Base-by-base conservation (phyloP, 2,888 invertebrate genomes). In the Herminia tarsipennalis region DNA sequence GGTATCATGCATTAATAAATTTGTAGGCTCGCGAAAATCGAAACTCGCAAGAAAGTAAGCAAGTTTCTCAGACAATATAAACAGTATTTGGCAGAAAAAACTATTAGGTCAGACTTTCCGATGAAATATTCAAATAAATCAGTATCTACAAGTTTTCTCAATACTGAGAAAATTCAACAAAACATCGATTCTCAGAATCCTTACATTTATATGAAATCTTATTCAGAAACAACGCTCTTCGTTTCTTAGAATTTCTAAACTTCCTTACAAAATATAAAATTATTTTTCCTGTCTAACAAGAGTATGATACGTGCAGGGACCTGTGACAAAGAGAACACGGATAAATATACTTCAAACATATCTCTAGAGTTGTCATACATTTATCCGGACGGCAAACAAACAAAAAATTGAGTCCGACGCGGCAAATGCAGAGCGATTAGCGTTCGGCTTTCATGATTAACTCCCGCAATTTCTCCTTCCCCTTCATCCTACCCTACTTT, bases 371-470 rank as follows among this genome's bases (percentile, higher is more conserved):
- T 65, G 58, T 70, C 67, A 61, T 62, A 67, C 63, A 66, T 67
- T 66, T 61, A 66, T 62, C 49, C 58, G 50, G 55, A 52, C 56
- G 48, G 56, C 70, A 73, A 76, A 77, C 66, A 75, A 70, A 73
- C 71, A 77, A 79, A 76, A 64, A 79, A 69, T 66, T 63, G 59
- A 66, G 70, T 61, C 45, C 46, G 33, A 60, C 57, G 63, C 65
- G 66, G 65, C 65, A 74, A 78, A 73, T 75, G 66, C 70, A 70
- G 53, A 62, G 62, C 67, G 70, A 74, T 72, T 74, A 75, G 63
- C 73, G 74, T 76, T 78, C 74, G 70, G 74, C 76, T 83, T 78
- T 76, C 71, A 78, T 80, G 82, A 83, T 83, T 81, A 83, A 83
- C 82, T 78, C 69, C 35, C 60, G 57, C 48, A 66, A 66, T 62